These are phyloP conservation scores for Enteromius anoplus DNA, from an alignment of 2,797 vertebrate genomes.

Conservation along the genomic window DNA sequence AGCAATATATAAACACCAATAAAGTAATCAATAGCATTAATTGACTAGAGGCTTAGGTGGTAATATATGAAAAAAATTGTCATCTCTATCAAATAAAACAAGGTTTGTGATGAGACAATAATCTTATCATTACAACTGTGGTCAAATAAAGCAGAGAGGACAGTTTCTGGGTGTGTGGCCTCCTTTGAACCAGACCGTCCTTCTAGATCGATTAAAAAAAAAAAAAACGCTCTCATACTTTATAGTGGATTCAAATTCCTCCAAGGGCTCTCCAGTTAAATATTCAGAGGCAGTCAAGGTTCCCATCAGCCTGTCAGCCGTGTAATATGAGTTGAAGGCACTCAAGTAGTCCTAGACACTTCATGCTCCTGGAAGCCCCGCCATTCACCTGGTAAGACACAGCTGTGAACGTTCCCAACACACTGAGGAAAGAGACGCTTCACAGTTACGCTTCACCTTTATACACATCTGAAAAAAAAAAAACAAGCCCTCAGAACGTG, in stretches of 20 bases:
- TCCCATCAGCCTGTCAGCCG: slow-evolving; percentile 38
- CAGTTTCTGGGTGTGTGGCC: background rate
- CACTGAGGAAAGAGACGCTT: slow-evolving; percentile 30
- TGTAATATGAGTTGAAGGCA: slow-evolving; percentile 48
- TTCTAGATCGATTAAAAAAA: background rate
- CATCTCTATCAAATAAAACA: background rate
- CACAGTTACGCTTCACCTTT: slow-evolving; percentile 19
- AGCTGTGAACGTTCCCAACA: slow-evolving; percentile 22
- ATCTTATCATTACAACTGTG: background rate
- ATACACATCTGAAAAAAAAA: background rate
- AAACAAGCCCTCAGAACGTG: background rate
- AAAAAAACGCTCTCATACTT: background rate
- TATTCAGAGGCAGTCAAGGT: slow-evolving; percentile 47
- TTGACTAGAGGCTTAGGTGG: background rate
- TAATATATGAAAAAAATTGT: background rate
- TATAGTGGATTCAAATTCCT: slow-evolving; percentile 19
- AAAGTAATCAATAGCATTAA: background rate
- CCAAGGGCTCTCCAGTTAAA: slow-evolving; percentile 40
- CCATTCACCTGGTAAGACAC: slow-evolving; percentile 41
- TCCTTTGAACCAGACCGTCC: background rate
- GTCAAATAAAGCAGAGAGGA: background rate
- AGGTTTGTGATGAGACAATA: background rate
- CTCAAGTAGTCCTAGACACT: slow-evolving; percentile 45
- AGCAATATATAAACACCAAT: background rate
- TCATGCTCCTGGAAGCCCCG: slow-evolving; percentile 25